phyloP scores from a whole-genome alignment of 2,113 vertebrate genomes.

The Pangasianodon hypophthalmus region DNA sequence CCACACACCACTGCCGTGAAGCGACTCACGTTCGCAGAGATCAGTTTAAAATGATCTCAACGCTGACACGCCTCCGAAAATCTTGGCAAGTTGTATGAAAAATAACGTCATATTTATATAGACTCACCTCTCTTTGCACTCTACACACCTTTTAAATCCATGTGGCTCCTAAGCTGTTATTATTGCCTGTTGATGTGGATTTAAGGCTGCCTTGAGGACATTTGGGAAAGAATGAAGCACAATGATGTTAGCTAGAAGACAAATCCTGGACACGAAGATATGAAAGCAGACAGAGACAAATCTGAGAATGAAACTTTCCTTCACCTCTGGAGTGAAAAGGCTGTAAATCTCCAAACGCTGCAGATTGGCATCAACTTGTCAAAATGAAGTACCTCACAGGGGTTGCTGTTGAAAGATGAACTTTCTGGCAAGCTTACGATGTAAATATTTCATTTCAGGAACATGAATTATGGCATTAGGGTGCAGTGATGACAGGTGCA shows the following conservation, averaged over 20 bases:
- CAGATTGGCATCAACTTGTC: constrained; percentile 13
- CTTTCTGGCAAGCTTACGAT: constrained; percentile 13
- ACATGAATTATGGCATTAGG: constrained; percentile 45
- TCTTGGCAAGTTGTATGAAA: background rate
- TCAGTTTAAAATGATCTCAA: background rate
- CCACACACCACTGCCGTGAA: background rate
- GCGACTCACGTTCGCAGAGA: background rate
- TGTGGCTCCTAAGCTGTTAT: background rate
- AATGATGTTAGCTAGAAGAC: constrained; percentile 7
- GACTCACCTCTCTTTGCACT: constrained; percentile 10
- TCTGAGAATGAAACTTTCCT: background rate
- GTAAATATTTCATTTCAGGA: constrained; percentile 49
- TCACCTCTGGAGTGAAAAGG: constrained; percentile 2
- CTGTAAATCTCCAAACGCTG: background rate
- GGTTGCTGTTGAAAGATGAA: constrained; percentile 36
- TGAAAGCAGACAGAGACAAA: constrained; percentile 13
- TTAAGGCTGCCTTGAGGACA: constrained; percentile 3
- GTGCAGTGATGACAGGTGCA: constrained; percentile 15
- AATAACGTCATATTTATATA: background rate
- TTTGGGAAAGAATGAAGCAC: background rate
- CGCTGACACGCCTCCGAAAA: background rate
- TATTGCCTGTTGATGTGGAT: background rate
- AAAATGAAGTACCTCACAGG: constrained; percentile 2
- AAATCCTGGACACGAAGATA: constrained; percentile 9
- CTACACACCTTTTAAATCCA: constrained; percentile 21